Conservation (phyloP, 2,888 invertebrate genomes). For the Phengaris arion region DNA sequence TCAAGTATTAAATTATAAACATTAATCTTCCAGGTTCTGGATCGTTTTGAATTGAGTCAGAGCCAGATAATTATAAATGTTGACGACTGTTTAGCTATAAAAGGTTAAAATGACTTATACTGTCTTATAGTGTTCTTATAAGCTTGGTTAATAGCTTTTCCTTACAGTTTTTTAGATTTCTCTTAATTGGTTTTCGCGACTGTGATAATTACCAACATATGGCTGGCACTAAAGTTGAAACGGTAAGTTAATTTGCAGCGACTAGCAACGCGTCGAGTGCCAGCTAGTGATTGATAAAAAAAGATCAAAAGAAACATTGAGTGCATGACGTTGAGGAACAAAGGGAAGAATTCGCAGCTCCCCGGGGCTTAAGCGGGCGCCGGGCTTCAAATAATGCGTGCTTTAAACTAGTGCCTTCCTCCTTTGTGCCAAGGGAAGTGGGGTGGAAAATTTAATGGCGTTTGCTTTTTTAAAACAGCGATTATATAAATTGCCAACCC, state of each 20-base stretch:
- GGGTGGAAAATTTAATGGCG: slow-evolving; percentile 14
- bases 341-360: slow-evolving; percentile 6
- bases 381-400: slow-evolving; percentile 17
- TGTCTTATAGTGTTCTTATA: no score
- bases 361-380: background rate
- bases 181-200: no score
- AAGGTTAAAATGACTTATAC: no score
- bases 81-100: no score
- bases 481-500: background rate
- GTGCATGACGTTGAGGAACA: slow-evolving; percentile 1
- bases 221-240: background rate
- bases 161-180: no score
- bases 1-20: no score
- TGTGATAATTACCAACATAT: background rate
- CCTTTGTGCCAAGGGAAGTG: background rate
- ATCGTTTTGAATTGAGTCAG: no score
- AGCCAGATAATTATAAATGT: no score
- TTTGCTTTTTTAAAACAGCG: background rate
- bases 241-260: background rate
- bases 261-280: background rate
- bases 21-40: no score
- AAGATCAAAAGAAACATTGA: slow-evolving; percentile 21
- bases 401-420: slow-evolving; percentile 17
- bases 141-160: no score
- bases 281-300: slow-evolving; percentile 17